Evolutionary conservation across 2,888 invertebrate species (phyloP).

Genomic region (Nematopogon swammerdamellus): DNA sequence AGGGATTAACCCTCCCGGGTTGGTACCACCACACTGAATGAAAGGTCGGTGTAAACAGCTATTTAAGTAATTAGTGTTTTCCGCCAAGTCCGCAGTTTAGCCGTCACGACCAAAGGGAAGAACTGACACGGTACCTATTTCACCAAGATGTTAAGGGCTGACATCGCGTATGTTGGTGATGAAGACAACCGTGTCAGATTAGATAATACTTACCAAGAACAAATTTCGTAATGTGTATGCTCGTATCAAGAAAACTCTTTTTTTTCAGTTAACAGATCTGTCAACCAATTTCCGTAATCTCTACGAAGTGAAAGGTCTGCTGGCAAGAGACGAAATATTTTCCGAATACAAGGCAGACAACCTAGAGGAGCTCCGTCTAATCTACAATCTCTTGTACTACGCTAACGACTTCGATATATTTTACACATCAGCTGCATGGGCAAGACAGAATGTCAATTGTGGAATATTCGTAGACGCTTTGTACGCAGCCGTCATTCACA

Average conservation of each 20-base stretch:
- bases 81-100: too few species aligned
- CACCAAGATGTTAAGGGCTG: too few species aligned
- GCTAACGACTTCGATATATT: slow-evolving; percentile 59
- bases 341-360: slow-evolving; percentile 32
- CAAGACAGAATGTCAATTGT: slow-evolving; percentile 60
- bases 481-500: slow-evolving; percentile 54
- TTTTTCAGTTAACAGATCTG: slow-evolving; percentile 28
- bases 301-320: slow-evolving; percentile 22
- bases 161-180: too few species aligned
- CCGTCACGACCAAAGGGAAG: too few species aligned
- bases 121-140: too few species aligned
- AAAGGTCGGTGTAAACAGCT: too few species aligned
- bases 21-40: too few species aligned
- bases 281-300: slow-evolving; percentile 25
- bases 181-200: too few species aligned
- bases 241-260: slow-evolving; percentile 2
- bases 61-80: too few species aligned
- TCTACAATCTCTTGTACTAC: slow-evolving; percentile 48
- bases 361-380: slow-evolving; percentile 26
- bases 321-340: slow-evolving; percentile 37
- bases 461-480: slow-evolving; percentile 61
- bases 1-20: too few species aligned
- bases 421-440: slow-evolving; percentile 55
- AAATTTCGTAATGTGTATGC: too few species aligned
- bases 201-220: too few species aligned